A percentile compares a stretch with the other conserved stretches of the same genome.
phyloP scores from a whole-genome alignment of 64 coral and sea anemone species.

The Dendrophyllia cribrosa region DNA sequence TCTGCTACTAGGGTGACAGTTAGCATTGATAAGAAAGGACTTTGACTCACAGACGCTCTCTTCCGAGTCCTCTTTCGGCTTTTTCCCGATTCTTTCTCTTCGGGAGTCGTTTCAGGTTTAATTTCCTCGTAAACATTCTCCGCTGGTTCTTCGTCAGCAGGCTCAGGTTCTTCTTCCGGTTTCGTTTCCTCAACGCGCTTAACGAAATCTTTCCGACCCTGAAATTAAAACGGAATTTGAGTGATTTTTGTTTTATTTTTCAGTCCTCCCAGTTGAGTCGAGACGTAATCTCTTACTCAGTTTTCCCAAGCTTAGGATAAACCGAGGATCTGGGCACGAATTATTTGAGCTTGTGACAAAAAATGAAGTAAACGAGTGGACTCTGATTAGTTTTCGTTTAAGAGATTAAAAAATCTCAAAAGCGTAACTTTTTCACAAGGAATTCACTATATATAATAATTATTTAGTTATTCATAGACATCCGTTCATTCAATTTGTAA shows the following conservation, averaged over 20 bases:
- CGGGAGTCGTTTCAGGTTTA: not conserved
- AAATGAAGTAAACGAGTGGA: too few relatives aligned
- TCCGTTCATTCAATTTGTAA: too few relatives aligned
- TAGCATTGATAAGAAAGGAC: not conserved
- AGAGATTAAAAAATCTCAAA: too few relatives aligned
- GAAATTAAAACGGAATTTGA: not conserved
- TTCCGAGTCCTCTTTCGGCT: constrained; percentile 1
- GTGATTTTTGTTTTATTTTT: too few relatives aligned
- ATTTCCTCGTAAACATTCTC: constrained; percentile 47
- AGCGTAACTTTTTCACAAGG: too few relatives aligned
- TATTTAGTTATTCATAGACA: too few relatives aligned
- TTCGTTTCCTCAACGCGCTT: not conserved
- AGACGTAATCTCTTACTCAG: not conserved
- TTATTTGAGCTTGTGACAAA: too few relatives aligned
- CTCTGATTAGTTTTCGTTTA: too few relatives aligned
- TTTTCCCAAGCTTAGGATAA: too few relatives aligned
- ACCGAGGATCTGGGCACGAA: too few relatives aligned
- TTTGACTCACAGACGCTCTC: constrained; percentile 7
- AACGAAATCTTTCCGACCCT: constrained; percentile 87
- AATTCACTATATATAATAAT: too few relatives aligned
- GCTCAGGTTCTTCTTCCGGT: not conserved
- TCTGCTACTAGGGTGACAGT: not conserved
- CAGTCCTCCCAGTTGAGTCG: not conserved
- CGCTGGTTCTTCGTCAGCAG: not conserved
- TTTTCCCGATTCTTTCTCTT: not conserved